A percentile compares a stretch with the other conserved stretches of the same genome.
phyloP scores from a whole-genome alignment of 2,113 vertebrate species.

The Sapajus apella region DNA sequence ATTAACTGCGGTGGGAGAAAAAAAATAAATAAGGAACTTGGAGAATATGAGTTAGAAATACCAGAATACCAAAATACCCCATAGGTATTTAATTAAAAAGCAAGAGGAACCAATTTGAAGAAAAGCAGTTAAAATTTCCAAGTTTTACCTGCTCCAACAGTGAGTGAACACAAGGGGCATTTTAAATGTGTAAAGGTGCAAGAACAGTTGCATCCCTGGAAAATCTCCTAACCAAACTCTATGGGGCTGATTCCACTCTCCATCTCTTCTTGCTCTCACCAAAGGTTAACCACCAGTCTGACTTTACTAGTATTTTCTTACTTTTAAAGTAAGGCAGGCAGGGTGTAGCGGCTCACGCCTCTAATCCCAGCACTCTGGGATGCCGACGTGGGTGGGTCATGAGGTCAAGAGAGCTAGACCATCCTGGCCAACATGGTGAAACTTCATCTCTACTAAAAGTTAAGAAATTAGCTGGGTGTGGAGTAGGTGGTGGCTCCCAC shows the following conservation, averaged over 20 bases:
- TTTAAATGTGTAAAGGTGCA: not conserved
- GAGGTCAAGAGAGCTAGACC: too few relatives aligned
- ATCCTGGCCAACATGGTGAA: too few relatives aligned
- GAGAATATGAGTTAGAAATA: not conserved
- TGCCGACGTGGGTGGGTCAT: too few relatives aligned
- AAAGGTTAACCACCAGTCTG: not conserved
- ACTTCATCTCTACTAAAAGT: too few relatives aligned
- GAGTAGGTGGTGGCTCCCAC: too few relatives aligned
- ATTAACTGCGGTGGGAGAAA: not conserved
- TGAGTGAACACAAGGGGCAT: not conserved
- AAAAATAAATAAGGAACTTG: not conserved
- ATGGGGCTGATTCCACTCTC: not conserved
- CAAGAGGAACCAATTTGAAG: not conserved
- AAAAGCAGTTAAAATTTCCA: not conserved
- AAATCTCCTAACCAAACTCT: not conserved
- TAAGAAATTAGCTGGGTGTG: too few relatives aligned
- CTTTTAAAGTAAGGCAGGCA: not conserved
- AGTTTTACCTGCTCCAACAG: not conserved
- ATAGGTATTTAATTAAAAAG: not conserved
- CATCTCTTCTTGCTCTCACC: not conserved
- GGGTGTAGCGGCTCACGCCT: too few relatives aligned
- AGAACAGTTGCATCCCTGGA: not conserved
- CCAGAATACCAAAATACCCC: not conserved
- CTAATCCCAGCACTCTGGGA: too few relatives aligned
- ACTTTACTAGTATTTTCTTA: not conserved